These are phyloP conservation scores for Astur gentilis DNA, from an alignment of 2,113 vertebrate genomes.

Conservation along the genomic window DNA sequence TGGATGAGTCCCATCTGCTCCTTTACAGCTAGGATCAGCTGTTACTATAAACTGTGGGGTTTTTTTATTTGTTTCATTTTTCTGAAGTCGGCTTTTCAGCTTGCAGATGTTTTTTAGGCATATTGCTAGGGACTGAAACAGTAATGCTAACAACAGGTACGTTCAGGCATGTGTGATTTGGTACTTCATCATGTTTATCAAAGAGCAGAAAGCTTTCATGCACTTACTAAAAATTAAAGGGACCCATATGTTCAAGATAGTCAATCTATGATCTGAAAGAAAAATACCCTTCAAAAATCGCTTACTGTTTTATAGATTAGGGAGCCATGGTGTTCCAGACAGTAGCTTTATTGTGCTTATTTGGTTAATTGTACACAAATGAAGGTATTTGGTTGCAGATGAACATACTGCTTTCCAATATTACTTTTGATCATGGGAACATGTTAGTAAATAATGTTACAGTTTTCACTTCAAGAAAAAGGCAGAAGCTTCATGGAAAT, in stretches of 20 bases:
- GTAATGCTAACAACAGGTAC: background rate
- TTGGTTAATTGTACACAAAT: background rate
- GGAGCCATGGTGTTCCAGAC: background rate
- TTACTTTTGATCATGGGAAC: background rate
- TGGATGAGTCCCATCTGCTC: slow-evolving; percentile 13
- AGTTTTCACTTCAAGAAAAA: background rate
- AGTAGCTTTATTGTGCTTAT: background rate
- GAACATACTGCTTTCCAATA: background rate
- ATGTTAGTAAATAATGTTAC: background rate
- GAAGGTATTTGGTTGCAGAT: background rate
- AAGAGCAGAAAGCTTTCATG: background rate
- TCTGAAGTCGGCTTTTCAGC: background rate
- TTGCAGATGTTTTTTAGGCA: background rate
- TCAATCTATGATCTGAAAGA: background rate
- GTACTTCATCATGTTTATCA: background rate
- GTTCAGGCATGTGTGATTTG: background rate
- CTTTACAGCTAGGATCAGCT: slow-evolving; percentile 4
- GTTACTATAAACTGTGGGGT: background rate
- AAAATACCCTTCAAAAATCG: background rate
- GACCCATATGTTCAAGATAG: background rate
- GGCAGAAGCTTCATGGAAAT: background rate
- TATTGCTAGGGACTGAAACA: background rate
- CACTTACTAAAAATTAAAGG: background rate
- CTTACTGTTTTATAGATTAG: background rate
- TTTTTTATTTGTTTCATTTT: background rate